Evolutionary conservation across 2,113 vertebrate species (phyloP), one percentile per base, ranked within the genome.

Genomic region (Balaenoptera acutorostrata): DNA sequence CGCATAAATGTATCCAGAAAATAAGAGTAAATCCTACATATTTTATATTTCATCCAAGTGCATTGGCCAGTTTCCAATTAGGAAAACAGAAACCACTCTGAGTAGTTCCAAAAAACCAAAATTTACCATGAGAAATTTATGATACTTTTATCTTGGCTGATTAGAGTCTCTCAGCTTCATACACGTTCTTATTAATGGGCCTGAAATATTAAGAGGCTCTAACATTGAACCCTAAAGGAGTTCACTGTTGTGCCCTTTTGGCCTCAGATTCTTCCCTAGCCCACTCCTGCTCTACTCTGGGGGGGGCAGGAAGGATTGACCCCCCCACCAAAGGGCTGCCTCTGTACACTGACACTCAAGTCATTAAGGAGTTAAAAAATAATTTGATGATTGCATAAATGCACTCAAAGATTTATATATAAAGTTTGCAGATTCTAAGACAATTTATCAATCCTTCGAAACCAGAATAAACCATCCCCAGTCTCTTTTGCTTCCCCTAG

Each of bases 381-480:
- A 81, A 85, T 68, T 55, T 86, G 23, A 91, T 82, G 55, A 66
- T 4, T 88, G 8, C 85, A 59, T 46, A 57, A 88, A 61, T 83
- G 13, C 23, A 64, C 20, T 52, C 33, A 64, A 82, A 90, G 15
- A 83, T 52, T 44, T 59, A 74, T 49, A 92, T 83, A 94, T 77
- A 87, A 95, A 68, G 74, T 61, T 77, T 93, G 18, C 31, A 78
- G n/a, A 84, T 49, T 57, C 25, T 18, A 77, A 85, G n/a, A 44
- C 33, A 93, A 82, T 71, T 55, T 49, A 77, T 44, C 31, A 57
- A 15, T 74, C n/a, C 27, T 81, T 59, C 49, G 55, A 84, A 78
- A 82, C 1, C 46, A 96, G 71, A 77, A 33, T 93, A 63, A 69
- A 63, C 29, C 57, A 5, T 52, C 25, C 39, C 41, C 68, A 80